Evolutionary conservation across 2,797 vertebrate genomes (phyloP), one percentile per base, ranked within the genome.

Genomic region (Oryzias dopingdopingensis): DNA sequence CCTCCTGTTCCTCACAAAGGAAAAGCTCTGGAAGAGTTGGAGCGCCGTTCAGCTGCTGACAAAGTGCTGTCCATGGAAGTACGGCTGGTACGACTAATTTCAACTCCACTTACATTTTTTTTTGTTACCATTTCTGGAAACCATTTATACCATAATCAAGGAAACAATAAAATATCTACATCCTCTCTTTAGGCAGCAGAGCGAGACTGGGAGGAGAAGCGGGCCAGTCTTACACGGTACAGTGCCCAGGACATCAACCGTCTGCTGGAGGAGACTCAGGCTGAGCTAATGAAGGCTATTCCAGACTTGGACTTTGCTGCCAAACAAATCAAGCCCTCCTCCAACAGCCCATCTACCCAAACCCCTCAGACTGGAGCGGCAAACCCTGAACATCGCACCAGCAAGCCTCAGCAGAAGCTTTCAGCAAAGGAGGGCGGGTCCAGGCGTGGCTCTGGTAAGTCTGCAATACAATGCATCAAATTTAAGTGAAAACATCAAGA

Each of bases 241-340:
- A 99, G 96, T 0, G 93, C 96, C 82, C 96, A 97, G 89, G 97
- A 98, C 91, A 98, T 99, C 85, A 98, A 97, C 87, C 94, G 97
- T 18, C 92, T 98, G 6, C 91, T 98, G 87, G 96, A 98, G 76
- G 97, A 99, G 90, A 98, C 97, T 0, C 96, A 98, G 79, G 97
- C 96, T 0, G 96, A 99, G 88, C 90, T 99, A 29, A 94, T 99
- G 93, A 98, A 99, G 85, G 96, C 97, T 68, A 99, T 99, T 63
- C 96, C 96, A 0, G 96, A 98, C 87, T 90, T 99, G 86, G 96
- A 98, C 64, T 98, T 97, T 56, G 96, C 95, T 0, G 94, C 94
- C 87, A 98, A 96, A 86, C 94, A 95, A 86, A 95, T 96, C 63
- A 89, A 91, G 40, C 78, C 90, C 3, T 83, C 82, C 43, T 70